These are phyloP conservation scores for Dryomyza anilis DNA, from an alignment of 2,888 invertebrate species.

Conservation along the genomic window DNA sequence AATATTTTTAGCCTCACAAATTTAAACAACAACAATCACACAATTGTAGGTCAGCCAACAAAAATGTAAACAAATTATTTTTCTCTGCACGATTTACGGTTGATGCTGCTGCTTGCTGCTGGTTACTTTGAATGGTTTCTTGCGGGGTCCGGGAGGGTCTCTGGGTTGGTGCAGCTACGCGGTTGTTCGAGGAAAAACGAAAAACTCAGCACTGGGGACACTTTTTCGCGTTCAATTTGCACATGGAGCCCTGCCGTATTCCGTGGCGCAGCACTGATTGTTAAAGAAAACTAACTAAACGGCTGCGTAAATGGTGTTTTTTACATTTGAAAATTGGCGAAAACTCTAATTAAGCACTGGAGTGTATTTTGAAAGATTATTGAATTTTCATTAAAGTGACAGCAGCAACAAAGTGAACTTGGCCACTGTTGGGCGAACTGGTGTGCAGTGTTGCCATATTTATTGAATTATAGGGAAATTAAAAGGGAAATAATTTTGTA, in stretches of 20 bases:
- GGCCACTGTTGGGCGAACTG: neutral
- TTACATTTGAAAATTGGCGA: conserved; percentile 27
- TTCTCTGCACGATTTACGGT: neutral
- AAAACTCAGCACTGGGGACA: conserved; percentile 12
- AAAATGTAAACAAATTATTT: conserved; percentile 44
- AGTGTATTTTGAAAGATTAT: conserved; percentile 39
- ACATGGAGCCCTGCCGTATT: neutral
- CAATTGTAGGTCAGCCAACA: conserved; percentile 32
- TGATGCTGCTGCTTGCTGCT: neutral
- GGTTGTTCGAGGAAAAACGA: conserved; percentile 20
- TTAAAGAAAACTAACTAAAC: conserved; percentile 19
- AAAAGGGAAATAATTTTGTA: no score
- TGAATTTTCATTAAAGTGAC: conserved; percentile 41
- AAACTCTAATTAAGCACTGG: conserved; percentile 33
- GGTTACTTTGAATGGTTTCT: neutral
- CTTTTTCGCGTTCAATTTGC: neutral
- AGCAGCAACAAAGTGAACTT: conserved; percentile 30
- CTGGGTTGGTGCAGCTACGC: neutral
- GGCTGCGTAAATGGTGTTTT: conserved; percentile 18
- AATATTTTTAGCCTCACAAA: conserved; percentile 17
- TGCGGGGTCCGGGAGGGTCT: neutral
- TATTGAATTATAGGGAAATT: no score
- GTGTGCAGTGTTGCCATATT: no score
- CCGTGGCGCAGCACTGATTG: neutral
- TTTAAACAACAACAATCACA: neutral